A percentile compares a stretch with the other conserved stretches of the same genome.
phyloP scores from a whole-genome alignment of 2,797 vertebrate species.

The Galaxias olidus region DNA sequence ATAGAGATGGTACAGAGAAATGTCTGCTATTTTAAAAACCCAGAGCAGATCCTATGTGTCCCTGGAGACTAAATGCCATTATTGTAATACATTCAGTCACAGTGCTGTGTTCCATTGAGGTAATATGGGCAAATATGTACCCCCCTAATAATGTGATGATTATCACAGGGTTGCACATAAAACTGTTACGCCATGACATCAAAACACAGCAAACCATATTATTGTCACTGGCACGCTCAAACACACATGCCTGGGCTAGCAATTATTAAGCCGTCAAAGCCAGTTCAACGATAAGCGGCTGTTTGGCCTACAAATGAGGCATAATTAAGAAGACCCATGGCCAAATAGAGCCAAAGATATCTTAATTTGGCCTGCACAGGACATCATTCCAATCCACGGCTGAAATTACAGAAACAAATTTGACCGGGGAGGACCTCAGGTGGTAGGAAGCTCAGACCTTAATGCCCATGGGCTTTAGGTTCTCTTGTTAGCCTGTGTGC shows the following conservation, averaged over 20 bases:
- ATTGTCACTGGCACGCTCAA: constrained; percentile 73
- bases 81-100: constrained; percentile 74
- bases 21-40: constrained; percentile 64
- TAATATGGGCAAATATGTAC: constrained; percentile 76
- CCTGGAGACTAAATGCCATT: constrained; percentile 72
- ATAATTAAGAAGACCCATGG: constrained; percentile 80
- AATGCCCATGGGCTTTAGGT: constrained; percentile 56
- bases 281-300: constrained; percentile 77
- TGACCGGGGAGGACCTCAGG: constrained; percentile 55
- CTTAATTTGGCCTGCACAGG: constrained; percentile 70
- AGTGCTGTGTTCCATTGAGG: constrained; percentile 66
- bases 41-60: constrained; percentile 63
- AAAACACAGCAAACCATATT: constrained; percentile 82
- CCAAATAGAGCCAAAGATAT: constrained; percentile 75
- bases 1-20: constrained; percentile 53
- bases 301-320: constrained; percentile 84
- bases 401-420: constrained; percentile 58
- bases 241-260: constrained; percentile 55
- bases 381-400: constrained; percentile 60
- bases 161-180: constrained; percentile 72
- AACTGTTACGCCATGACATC: constrained; percentile 78
- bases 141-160: constrained; percentile 48
- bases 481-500: constrained; percentile 48
- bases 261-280: constrained; percentile 84
- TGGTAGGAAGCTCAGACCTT: constrained; percentile 61